Percentiles rank a stretch among this genome's conserved stretches.
phyloP scores from a whole-genome alignment of 2,113 vertebrate species.

The Peromyscus maniculatus region DNA sequence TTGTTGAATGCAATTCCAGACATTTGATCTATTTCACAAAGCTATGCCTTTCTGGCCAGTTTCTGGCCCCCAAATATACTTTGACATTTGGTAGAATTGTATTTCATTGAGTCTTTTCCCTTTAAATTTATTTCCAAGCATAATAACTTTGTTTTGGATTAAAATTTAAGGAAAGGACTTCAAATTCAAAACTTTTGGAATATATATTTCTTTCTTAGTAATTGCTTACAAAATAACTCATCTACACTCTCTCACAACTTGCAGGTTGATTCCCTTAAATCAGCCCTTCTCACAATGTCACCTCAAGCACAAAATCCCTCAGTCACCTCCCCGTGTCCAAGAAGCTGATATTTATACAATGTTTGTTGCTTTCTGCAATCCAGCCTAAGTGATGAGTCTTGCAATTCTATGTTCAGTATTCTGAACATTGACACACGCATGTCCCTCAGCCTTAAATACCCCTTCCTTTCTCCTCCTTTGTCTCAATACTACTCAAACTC shows the following conservation, averaged over 20 bases:
- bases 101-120: neutral
- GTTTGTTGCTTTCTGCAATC: neutral
- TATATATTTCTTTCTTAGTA: conserved; percentile 36
- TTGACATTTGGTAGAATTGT: conserved; percentile 3
- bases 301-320: neutral
- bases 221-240: neutral
- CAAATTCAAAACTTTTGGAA: neutral
- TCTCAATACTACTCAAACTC: neutral
- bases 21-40: conserved; percentile 29
- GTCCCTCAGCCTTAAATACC: neutral
- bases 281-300: neutral
- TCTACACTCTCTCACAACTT: neutral
- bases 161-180: conserved; percentile 2
- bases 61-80: neutral
- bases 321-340: neutral
- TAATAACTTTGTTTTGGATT: conserved; percentile 8
- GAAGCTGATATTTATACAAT: neutral
- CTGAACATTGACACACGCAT: neutral
- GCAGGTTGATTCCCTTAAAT: neutral
- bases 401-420: neutral
- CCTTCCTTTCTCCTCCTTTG: neutral
- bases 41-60: neutral
- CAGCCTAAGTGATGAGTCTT: neutral
- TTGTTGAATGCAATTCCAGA: neutral
- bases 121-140: conserved; percentile 9